Percentiles rank a stretch among this genome's conserved stretches.
These are phyloP conservation scores for Enteromius trimaculatus DNA, from an alignment of 2,797 vertebrate species.

Conservation along the genomic window DNA sequence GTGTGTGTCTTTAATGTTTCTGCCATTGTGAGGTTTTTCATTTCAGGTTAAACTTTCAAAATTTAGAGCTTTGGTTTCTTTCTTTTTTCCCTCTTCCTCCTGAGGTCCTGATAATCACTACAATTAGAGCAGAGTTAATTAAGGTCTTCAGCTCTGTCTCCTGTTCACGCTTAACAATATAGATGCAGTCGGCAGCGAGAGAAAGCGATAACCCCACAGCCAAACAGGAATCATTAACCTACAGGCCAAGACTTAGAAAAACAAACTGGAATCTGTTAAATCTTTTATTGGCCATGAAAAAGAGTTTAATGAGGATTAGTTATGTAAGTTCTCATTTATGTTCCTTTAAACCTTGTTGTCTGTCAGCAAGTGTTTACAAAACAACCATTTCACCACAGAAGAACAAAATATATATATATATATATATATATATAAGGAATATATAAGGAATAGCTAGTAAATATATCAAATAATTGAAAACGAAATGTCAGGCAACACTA, in stretches of 20 bases:
- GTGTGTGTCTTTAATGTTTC: not conserved
- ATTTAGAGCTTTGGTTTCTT: slow-evolving; percentile 30
- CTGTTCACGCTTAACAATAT: slow-evolving; percentile 30
- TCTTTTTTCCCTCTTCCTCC: slow-evolving; percentile 12
- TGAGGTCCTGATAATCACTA: slow-evolving; percentile 34
- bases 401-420: not conserved
- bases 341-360: slow-evolving; percentile 1
- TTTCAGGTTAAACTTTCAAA: slow-evolving; percentile 18
- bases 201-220: slow-evolving; percentile 16
- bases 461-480: not conserved
- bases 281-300: not conserved
- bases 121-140: slow-evolving; percentile 45
- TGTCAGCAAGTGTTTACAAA: slow-evolving; percentile 8
- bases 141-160: slow-evolving; percentile 47
- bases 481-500: not conserved
- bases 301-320: slow-evolving; percentile 17
- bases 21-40: slow-evolving; percentile 6
- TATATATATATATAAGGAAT: not conserved
- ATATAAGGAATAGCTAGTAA: not conserved
- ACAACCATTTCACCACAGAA: not conserved
- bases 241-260: slow-evolving; percentile 34
- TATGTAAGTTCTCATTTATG: slow-evolving; percentile 14
- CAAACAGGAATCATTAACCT: slow-evolving; percentile 42
- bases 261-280: slow-evolving; percentile 20
- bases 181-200: slow-evolving; percentile 20